Base-by-base conservation (phyloP, 92 coral and sea anemone species). In the Zoanthus gigantus region DNA sequence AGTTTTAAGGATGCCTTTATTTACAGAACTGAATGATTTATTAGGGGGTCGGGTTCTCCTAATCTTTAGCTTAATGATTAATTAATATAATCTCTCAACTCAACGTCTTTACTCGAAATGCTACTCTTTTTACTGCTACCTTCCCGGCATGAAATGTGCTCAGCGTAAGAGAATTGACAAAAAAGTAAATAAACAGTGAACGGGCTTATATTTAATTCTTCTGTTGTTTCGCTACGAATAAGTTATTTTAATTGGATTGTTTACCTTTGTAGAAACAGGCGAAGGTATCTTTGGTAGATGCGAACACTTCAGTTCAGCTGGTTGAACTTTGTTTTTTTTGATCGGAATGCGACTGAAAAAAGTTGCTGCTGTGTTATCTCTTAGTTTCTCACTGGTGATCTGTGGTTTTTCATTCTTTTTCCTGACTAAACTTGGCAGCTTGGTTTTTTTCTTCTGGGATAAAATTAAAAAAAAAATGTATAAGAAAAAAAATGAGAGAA, bases 281-380 rank as follows among this genome's bases (percentile, higher is more conserved):
- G 46, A 69, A 2, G 76, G 32, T 9, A 32, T 10, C 6, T 32
- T 72, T 34, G 76, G 76, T 12, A 72, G 32, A 4, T 72, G 50
- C 50, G 48, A n/a, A 10, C 44, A 72, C 17, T 72, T 44, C 8
- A 31, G 12, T 15, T 72, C 76, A 72, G 48, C 76, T 72, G 76
- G 76, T 11, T 72, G 46, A 9, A 72, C 50, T 72, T 72, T 37
- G 28, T 72, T 72, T 44, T 72, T 72, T 50, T 8, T 72, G 76
- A 72, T 32, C 47, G 76, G 76, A 72, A 72, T 72, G 48, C 76
- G 76, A 32, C 76, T 37, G 52, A 32, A 72, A 15, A 72, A 72
- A 16, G 34, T 72, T 5, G 76, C 34, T 72, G n/a, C 32, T 72
- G 18, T 72, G 23, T 72, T 14, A 1, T 8, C 42, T 37, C 2